Evolutionary conservation across 2,888 invertebrate genomes (phyloP), one percentile per base, ranked within the genome.

Genomic region (Tachina lurida): DNA sequence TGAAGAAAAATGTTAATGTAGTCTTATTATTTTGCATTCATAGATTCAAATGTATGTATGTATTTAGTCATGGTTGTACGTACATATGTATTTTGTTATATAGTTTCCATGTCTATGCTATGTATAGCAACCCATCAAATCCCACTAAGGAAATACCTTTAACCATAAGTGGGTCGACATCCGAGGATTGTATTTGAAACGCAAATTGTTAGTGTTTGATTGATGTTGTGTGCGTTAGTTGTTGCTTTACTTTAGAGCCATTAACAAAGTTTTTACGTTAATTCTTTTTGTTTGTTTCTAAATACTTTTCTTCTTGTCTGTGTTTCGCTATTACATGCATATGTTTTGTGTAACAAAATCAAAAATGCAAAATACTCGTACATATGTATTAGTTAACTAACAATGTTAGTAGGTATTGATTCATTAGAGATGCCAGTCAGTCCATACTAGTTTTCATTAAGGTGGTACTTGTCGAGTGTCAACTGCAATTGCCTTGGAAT

Each of bases 71-170:
- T 49, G 19, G 56, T 1, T 77, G 58, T 49, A 17, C 43, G 41
- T 49, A 15, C 3, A 2, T 43, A 5, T 52, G n/a, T 49, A 10
- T 31, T 7, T 31, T 62, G 62, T 39, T 62, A 52, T 15, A 62
- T 31, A 7, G 49, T 63, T 74, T 52, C 43, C 13, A 39, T 39
- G 67, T 67, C 67, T 49, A 39, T 17, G n/a, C 47, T 58, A 41
- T 58, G 63, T 49, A 39, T 15, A 65, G 71, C 73, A 71, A 73
- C 79, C 62, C 75, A 62, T 62, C 47, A 71, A 63, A 75, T 45
- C 78, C 81, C 78, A 85, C 81, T 82, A 75, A 78, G 82, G 80
- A 85, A 85, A 82, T 82, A 77, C 78, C 63, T 82, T 75, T 75
- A 54, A 70, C 56, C 63, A 58, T 78, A 85, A 78, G 85, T 85